These are phyloP conservation scores for Drepana falcataria DNA, from an alignment of 2,888 invertebrate genomes.

Conservation along the genomic window DNA sequence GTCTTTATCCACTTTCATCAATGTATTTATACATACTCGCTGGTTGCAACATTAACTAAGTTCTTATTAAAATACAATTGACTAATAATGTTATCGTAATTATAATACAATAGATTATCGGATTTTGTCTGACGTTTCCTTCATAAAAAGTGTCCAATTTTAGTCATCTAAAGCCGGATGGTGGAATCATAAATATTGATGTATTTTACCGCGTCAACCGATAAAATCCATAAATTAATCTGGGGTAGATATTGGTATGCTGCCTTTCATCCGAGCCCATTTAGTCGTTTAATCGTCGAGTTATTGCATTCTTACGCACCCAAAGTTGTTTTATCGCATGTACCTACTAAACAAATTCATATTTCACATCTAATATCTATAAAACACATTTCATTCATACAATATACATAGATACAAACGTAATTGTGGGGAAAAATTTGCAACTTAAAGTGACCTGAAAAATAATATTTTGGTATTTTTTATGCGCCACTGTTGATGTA, in stretches of 20 bases:
- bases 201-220: constrained; percentile 4
- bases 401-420: no score
- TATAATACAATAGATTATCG: neutral
- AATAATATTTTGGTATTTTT: no score
- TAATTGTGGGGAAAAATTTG: no score
- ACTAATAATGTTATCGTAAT: neutral
- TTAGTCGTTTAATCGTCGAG: neutral
- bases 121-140: neutral
- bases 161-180: constrained; percentile 1
- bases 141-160: constrained; percentile 1
- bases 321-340: neutral
- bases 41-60: no score
- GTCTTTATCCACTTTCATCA: no score
- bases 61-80: neutral
- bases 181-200: constrained; percentile 12
- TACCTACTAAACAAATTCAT: no score
- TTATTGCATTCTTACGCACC: neutral
- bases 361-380: no score
- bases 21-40: no score
- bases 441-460: no score
- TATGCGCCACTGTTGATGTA: no score
- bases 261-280: constrained; percentile 1
- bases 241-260: constrained; percentile 2
- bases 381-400: no score
- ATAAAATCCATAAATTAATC: constrained; percentile 7